Percentiles rank a stretch among this genome's conserved stretches.
These are phyloP conservation scores for Autographa pulchrina DNA, from an alignment of 2,888 invertebrate species.

Conservation along the genomic window DNA sequence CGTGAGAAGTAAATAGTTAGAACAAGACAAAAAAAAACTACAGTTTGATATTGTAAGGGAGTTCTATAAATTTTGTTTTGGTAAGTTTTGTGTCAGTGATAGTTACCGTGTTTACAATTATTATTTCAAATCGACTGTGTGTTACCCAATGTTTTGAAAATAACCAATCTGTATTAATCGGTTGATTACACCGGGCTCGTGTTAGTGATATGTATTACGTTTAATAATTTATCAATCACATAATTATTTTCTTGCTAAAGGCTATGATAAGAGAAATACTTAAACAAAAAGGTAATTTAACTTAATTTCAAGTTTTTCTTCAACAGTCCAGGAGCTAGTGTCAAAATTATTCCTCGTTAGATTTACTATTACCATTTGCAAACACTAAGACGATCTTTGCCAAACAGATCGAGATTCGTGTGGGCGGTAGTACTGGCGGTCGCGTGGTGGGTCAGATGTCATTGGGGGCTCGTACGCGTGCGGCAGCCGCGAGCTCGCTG, in stretches of 20 bases:
- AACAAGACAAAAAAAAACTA: neutral
- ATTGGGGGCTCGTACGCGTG: slow-evolving; percentile 96
- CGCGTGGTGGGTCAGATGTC: slow-evolving; percentile 93
- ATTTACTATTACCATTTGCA: no score
- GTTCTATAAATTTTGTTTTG: neutral
- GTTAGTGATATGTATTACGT: neutral
- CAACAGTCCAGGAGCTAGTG: neutral
- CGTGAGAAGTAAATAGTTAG: neutral
- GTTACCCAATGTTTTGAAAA: slow-evolving; percentile 4
- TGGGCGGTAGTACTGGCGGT: slow-evolving; percentile 77
- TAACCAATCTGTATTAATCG: neutral
- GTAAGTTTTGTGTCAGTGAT: neutral
- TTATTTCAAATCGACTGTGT: slow-evolving; percentile 43
- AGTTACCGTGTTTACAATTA: slow-evolving; percentile 43
- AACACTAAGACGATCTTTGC: slow-evolving; percentile 3
- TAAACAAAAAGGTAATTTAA: no score
- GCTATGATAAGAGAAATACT: neutral
- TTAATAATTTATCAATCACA: neutral
- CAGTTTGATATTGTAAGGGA: neutral
- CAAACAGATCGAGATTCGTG: slow-evolving; percentile 82
- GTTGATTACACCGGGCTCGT: neutral
- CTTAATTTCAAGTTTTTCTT: no score
- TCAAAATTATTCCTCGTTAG: neutral
- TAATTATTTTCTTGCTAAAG: neutral
- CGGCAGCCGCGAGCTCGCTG: slow-evolving; percentile 96